Base-by-base conservation (phyloP, 2,113 vertebrate genomes). In the Ptyas mucosa region DNA sequence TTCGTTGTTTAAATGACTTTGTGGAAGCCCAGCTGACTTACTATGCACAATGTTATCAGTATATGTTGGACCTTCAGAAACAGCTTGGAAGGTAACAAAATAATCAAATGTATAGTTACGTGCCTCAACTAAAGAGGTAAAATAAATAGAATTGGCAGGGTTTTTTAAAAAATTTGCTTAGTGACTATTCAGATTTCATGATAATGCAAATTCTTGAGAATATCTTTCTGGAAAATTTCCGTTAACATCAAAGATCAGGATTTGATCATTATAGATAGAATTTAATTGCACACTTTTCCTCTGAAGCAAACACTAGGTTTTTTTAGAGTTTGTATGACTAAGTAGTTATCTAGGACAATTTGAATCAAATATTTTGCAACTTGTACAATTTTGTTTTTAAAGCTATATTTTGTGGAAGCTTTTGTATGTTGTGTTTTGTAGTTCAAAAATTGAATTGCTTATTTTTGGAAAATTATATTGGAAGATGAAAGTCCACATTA, bases 61-160 rank as follows among this genome's bases (percentile, higher is more conserved):
- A 99, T 94, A 99, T 99, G 99, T 97, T 99, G 97, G 99, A 99
- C 94, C 99, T 99, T 39, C 99, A 99, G 89, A 99, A 99, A 96
- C 99, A 99, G 92, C 98, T 99, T 94, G 99, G 99, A 98, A 99
- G 99, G 99, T 99, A 95, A 92, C 55, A 94, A 88, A 15, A 49
- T 86, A 94, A 69, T 89, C 43, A 92, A 49, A 20, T 81, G 1
- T 34, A 15, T 92, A 55, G 51, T 18, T 39, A 39, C 8, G 20
- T 90, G 21, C 10, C 9, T 51, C 51, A 89, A 43, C 43, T 34
- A 11, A 51, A 57, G n/a, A 55, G 39, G 8, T 90, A 90, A 39
- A 90, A 90, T 69, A 53, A 29, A 29, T 11, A 55, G 20, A 75
- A 49, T 54, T 14, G 58, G 46, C 69, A 52, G 2, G 6, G 6